These are phyloP conservation scores for Omphaloscelis lunosa DNA, from an alignment of 2,888 invertebrate genomes.

Conservation along the genomic window DNA sequence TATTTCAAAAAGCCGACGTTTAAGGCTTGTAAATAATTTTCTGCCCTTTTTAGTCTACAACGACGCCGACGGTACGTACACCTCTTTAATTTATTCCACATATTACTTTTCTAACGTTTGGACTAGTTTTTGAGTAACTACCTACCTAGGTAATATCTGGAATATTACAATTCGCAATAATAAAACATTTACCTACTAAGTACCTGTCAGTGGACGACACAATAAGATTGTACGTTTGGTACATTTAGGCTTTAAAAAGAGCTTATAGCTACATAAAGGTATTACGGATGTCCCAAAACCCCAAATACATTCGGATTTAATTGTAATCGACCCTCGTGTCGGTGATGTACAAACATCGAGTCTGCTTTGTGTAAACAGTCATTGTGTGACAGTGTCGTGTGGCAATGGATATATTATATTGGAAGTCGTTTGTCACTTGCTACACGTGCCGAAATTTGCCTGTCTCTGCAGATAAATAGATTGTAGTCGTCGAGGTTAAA, in stretches of 20 bases:
- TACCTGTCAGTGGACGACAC: neutral
- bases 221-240: neutral
- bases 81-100: neutral
- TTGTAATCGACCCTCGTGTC: constrained; percentile 82
- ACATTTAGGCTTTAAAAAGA: constrained; percentile 11
- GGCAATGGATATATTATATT: constrained; percentile 83
- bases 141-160: neutral
- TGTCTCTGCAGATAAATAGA: constrained; percentile 33
- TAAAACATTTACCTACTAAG: neutral
- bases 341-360: constrained; percentile 83
- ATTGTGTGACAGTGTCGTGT: constrained; percentile 73
- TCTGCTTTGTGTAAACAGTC: constrained; percentile 81
- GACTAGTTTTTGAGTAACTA: neutral
- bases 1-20: neutral
- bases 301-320: constrained; percentile 84
- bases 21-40: constrained; percentile 2
- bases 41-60: neutral
- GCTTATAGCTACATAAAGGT: constrained; percentile 31
- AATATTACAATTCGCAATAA: neutral
- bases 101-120: neutral
- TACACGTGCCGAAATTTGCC: constrained; percentile 70
- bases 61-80: too few relatives aligned
- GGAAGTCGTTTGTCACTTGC: constrained; percentile 80
- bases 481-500: neutral
- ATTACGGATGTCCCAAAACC: constrained; percentile 69